Base-by-base conservation (phyloP, 2,113 vertebrate species). In the Cyanoderma ruficeps region DNA sequence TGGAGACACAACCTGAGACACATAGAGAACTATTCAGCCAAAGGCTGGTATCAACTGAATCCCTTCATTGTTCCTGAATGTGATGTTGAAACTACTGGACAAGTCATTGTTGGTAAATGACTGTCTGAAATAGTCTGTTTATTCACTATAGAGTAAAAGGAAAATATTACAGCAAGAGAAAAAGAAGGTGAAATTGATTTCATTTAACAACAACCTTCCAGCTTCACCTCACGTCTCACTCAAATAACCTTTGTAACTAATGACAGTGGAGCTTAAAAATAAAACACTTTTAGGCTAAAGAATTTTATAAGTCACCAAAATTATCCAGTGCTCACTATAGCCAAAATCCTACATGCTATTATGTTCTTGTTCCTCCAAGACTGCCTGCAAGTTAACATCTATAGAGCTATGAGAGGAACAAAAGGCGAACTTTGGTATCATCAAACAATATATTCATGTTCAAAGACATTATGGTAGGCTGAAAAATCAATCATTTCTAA, bases 171-270 rank as follows among this genome's bases (percentile, higher is more conserved):
- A 96, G 69, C 23, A 80, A 74, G 85, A 64, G 57, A 92, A 94
- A 95, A 96, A 71, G 49, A 70, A 90, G 86, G 61, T 90, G 83
- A 95, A 97, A 97, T 92, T 92, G 77, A 96, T 96, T 97, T 97
- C 67, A 94, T 94, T 96, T 96, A 96, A 95, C 57, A 97, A 71
- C 87, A 96, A 91, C 74, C 67, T 97, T 96, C 68, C 87, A 94
- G 69, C 31, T 42, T 94, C 9, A 5, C 49, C 84, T 96, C 91
- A 46, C 2, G 0, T 94, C 90, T 96, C 92, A 65, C 78, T 93
- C 89, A 93, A 97, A 94, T 93, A 97, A 91, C 63, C 53, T 97
- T 94, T 95, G 74, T 93, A 87, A 89, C 79, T 96, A 96, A 96
- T 91, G 96, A 94, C 75, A 95, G 47, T 52, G 70, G 65, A 88